These are phyloP conservation scores for Phyto melanocephala DNA, from an alignment of 2,888 invertebrate genomes.

Conservation along the genomic window DNA sequence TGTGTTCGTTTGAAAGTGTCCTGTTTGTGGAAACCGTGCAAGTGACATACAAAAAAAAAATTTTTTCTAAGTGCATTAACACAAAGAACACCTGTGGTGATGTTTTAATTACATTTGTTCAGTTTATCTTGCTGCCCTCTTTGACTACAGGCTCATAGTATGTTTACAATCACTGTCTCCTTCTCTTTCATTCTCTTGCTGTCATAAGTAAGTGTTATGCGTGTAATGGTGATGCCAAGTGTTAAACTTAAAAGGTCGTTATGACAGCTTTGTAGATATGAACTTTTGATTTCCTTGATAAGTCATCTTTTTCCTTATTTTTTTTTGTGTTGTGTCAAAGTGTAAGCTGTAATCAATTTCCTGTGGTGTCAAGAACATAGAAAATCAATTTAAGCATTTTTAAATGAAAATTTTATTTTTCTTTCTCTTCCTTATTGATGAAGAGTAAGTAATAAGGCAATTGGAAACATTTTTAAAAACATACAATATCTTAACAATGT, in stretches of 20 bases:
- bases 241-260: conserved; percentile 63
- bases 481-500: not conserved
- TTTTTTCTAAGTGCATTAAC: conserved; percentile 63
- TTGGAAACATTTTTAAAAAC: not conserved
- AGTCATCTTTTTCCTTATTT: conserved; percentile 55
- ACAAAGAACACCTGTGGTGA: conserved; percentile 77
- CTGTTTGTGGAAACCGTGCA: conserved; percentile 75
- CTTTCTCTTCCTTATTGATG: not conserved
- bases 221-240: conserved; percentile 14
- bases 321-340: conserved; percentile 32
- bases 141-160: too few species aligned
- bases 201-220: conserved; percentile 21
- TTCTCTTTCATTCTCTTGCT: not conserved
- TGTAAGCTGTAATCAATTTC: conserved; percentile 59
- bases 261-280: conserved; percentile 63
- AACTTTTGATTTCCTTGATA: conserved; percentile 59
- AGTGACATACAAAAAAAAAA: conserved; percentile 72
- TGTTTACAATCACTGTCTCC: not conserved
- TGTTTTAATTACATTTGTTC: conserved; percentile 75
- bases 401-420: conserved; percentile 20
- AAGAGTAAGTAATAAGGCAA: too few species aligned
- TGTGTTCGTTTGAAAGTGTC: conserved; percentile 38
- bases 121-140: conserved; percentile 45
- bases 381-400: conserved; percentile 48
- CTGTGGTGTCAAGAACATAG: conserved; percentile 58